Evolutionary conservation across 2,113 vertebrate genomes (phyloP).

Genomic region (Stictonetta naevosa): DNA sequence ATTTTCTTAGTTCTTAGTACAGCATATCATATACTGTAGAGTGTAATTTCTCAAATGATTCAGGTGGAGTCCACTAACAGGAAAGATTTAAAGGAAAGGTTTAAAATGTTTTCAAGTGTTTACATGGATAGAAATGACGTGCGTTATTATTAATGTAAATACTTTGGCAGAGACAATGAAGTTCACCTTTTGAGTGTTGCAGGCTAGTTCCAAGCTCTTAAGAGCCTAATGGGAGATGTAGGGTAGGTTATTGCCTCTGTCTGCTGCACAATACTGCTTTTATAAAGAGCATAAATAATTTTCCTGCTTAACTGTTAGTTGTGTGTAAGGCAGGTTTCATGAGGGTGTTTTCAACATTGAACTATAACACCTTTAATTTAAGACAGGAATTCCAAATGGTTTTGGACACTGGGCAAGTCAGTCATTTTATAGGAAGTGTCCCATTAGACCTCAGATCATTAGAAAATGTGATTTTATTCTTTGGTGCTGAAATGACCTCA

Average conservation of each 20-base stretch:
- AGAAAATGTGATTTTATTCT: not conserved
- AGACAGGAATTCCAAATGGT: not conserved
- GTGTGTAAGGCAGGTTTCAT: not conserved
- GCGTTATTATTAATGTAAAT: fast-evolving
- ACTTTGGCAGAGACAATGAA: not conserved
- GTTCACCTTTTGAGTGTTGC: not conserved
- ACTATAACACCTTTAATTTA: not conserved
- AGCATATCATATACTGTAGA: no score
- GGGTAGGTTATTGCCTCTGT: not conserved
- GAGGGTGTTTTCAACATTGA: not conserved
- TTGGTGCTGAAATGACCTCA: not conserved
- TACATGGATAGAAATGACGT: not conserved
- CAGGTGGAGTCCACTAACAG: not conserved
- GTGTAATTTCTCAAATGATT: not conserved
- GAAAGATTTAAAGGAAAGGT: not conserved
- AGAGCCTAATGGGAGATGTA: no score
- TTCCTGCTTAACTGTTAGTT: not conserved
- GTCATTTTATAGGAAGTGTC: not conserved
- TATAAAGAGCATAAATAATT: not conserved
- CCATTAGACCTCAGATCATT: not conserved
- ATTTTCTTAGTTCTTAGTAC: not conserved
- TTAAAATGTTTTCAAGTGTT: not conserved
- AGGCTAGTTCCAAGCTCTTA: not conserved
- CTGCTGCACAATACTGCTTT: not conserved
- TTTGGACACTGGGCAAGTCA: not conserved